These are phyloP conservation scores for Misgurnus anguillicaudatus DNA, from an alignment of 2,113 vertebrate species.

Conservation along the genomic window DNA sequence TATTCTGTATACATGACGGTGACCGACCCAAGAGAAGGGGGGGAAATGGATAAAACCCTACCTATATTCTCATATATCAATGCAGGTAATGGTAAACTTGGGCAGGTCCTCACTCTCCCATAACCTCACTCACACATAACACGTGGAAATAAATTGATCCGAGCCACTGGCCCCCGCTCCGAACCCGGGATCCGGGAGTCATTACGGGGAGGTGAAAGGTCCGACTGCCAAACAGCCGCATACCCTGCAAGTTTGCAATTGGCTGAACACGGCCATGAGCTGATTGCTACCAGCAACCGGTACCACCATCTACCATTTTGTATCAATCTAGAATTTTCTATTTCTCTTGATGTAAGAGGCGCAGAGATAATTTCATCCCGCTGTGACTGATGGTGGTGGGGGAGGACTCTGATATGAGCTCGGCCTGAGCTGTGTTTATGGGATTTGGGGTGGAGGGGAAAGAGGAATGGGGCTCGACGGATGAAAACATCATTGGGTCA, in stretches of 20 bases:
- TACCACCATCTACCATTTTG: slow-evolving; percentile 20
- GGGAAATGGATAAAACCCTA: background rate
- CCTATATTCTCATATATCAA: slow-evolving; percentile 18
- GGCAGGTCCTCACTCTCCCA: background rate
- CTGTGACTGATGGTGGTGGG: background rate
- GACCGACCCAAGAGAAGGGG: background rate
- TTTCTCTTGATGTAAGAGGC: background rate
- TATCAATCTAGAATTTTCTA: slow-evolving; percentile 6
- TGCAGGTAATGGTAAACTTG: background rate
- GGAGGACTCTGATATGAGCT: slow-evolving; percentile 30
- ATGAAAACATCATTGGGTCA: slow-evolving; percentile 23
- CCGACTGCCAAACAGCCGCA: slow-evolving; percentile 28
- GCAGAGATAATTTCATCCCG: slow-evolving; percentile 23
- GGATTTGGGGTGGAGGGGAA: background rate
- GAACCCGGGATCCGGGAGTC: slow-evolving; percentile 31
- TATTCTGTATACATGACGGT: background rate
- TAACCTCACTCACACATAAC: slow-evolving; percentile 6
- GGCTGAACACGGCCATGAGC: background rate
- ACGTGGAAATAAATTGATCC: slow-evolving; percentile 45
- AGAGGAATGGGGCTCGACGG: slow-evolving; percentile 15
- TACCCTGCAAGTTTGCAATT: slow-evolving; percentile 38
- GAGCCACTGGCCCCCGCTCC: slow-evolving; percentile 12
- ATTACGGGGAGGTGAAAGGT: slow-evolving; percentile 55
- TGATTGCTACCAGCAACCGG: slow-evolving; percentile 23
- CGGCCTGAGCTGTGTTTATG: slow-evolving; percentile 11